Base-by-base conservation (phyloP, 2,113 vertebrate species). In the Glareola pratincola region DNA sequence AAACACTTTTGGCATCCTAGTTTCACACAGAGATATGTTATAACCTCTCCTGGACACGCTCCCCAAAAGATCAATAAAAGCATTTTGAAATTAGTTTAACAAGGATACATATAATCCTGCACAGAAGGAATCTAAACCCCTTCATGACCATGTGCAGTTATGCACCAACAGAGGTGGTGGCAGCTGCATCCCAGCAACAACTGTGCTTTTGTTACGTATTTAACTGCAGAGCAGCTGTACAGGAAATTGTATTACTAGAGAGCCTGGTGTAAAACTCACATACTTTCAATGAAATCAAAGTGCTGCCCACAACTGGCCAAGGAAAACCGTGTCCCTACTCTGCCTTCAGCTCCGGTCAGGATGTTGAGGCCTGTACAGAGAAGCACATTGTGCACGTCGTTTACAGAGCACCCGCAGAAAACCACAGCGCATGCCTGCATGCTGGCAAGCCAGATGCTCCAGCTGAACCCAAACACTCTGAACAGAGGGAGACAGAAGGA, bases 371-470 rank as follows among this genome's bases (percentile, higher is more conserved):
- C 24, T 15, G 30, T 29, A 77, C n/a, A 73, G 39, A 72, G 73
- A 36, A 85, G 37, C 18, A 64, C 22, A 17, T 1, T 22, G 39
- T 47, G 16, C 19, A 10, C 0, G 2, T n/a, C 9, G 48, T 34
- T 63, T 26, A 66, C 34, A 48, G 27, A 51, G n/a, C 51, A 60
- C 21, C 14, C 2, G 1, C 2, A 4, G 21, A 78, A 78, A 59
- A 64, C 23, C 36, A 50, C 29, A 56, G 54, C 0, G 1, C 23
- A 22, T 0, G 0, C 37, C 63, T 20, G 6, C 56, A 43, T 2
- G 1, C 24, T 22, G 34, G 63, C 59, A 72, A 72, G 34, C 57
- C 6, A 0, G 22, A 36, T 1, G 10, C 34, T 50, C 43, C 26
- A 8, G 11, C 30, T 43, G 47, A 77, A 45, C 22, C 39, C 24